A percentile compares a stretch with the other conserved stretches of the same genome.
Conservation (phyloP, 2,797 vertebrate genomes). For the Chelonia mydas region DNA sequence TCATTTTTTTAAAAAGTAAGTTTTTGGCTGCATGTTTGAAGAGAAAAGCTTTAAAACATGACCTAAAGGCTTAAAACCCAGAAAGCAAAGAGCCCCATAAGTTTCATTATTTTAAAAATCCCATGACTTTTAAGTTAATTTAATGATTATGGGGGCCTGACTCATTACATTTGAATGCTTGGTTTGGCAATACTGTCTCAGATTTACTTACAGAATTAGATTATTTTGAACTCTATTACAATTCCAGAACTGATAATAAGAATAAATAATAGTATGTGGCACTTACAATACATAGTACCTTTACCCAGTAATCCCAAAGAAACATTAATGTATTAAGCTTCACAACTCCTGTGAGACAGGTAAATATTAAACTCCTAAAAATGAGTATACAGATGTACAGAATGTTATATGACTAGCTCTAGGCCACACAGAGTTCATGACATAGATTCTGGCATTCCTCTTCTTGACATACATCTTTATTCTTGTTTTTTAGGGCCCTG, state of each 20-base stretch:
- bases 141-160: not conserved
- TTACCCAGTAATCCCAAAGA: not conserved
- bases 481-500: not conserved
- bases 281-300: not conserved
- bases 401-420: not conserved
- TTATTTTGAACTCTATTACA: not conserved
- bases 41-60: not conserved
- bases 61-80: not conserved
- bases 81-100: not conserved
- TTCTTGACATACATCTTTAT: not conserved
- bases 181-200: not conserved
- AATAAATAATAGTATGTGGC: not conserved
- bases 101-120: not conserved
- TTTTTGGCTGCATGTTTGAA: not conserved
- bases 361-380: conserved; percentile 24
- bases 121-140: not conserved
- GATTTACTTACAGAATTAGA: not conserved
- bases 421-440: conserved; percentile 23
- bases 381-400: not conserved
- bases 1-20: not conserved
- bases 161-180: not conserved
- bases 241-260: not conserved
- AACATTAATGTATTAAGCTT: not conserved
- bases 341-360: conserved; percentile 1
- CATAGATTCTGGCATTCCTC: not conserved